phyloP scores from a whole-genome alignment of 1,140 invertebrate genomes.

The Drosophila sp. region DNA sequence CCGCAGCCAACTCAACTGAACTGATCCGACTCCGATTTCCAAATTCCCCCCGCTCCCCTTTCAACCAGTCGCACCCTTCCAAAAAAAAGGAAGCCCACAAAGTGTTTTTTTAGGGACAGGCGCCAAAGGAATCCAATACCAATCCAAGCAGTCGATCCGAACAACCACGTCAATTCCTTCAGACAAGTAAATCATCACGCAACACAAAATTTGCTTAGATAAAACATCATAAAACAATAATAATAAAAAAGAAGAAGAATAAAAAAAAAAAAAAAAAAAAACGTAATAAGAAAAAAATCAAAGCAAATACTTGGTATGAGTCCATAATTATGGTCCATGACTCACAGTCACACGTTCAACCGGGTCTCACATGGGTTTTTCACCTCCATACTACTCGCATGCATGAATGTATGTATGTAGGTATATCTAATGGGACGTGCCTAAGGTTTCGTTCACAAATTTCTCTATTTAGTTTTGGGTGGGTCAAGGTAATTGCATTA shows the following conservation, averaged over 20 bases:
- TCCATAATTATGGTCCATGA: slow-evolving; percentile 22
- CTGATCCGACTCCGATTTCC: no score
- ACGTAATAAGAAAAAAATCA: slow-evolving; percentile 1
- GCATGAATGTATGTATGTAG: background rate
- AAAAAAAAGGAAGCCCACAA: no score
- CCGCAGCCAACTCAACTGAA: slow-evolving; percentile 33
- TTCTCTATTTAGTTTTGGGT: slow-evolving; percentile 18
- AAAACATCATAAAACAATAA: slow-evolving; percentile 9
- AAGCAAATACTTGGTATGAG: slow-evolving; percentile 9
- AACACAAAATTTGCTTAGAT: background rate
- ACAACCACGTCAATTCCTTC: background rate
- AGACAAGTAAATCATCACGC: slow-evolving; percentile 1
- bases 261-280: no score
- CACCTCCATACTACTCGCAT: background rate
- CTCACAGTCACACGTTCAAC: slow-evolving; percentile 3
- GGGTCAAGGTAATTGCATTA: slow-evolving; percentile 18
- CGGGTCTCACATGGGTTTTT: slow-evolving; percentile 10
- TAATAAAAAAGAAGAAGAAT: slow-evolving; percentile 24
- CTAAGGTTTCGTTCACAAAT: slow-evolving; percentile 14
- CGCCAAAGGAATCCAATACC: no score
- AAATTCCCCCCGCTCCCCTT: no score
- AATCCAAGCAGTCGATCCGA: background rate
- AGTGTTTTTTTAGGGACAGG: no score
- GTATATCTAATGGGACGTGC: slow-evolving; percentile 18
- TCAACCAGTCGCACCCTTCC: no score